Conservation (phyloP, 2,888 invertebrate genomes). For the Biston betularia region DNA sequence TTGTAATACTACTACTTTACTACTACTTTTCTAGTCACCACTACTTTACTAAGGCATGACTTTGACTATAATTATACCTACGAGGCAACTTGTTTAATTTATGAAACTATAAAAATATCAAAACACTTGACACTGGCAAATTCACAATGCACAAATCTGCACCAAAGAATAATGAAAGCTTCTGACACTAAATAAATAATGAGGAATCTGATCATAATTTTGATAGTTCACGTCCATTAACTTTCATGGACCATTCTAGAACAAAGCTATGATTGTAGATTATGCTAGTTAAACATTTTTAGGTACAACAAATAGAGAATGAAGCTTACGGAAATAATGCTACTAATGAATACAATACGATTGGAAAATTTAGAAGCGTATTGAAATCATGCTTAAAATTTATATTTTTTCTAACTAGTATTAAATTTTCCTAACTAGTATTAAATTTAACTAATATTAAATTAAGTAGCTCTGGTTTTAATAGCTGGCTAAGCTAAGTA, state of each 20-base stretch:
- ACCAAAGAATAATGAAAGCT: not conserved
- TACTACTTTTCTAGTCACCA: too few species aligned
- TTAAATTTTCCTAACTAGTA: too few species aligned
- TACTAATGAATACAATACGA: slow-evolving; percentile 1
- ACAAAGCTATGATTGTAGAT: slow-evolving; percentile 45
- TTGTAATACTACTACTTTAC: too few species aligned
- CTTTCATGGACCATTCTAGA: slow-evolving; percentile 75
- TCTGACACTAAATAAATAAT: slow-evolving; percentile 1
- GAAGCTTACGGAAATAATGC: slow-evolving; percentile 21
- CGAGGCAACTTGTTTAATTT: too few species aligned
- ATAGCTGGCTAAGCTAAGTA: not conserved
- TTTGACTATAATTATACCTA: too few species aligned
- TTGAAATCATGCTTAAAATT: slow-evolving; percentile 26
- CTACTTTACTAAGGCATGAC: too few species aligned
- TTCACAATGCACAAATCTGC: not conserved
- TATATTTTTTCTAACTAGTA: not conserved
- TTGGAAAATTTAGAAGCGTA: slow-evolving; percentile 10
- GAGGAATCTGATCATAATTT: slow-evolving; percentile 18
- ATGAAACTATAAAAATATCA: not conserved
- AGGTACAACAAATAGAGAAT: not conserved
- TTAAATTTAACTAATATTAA: too few species aligned
- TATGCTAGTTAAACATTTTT: slow-evolving; percentile 27
- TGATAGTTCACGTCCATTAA: slow-evolving; percentile 70
- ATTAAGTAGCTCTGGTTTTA: slow-evolving; percentile 12
- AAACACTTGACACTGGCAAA: not conserved